Conservation (phyloP, 92 coral and sea anemone genomes). For the Virgularia gustaviana region DNA sequence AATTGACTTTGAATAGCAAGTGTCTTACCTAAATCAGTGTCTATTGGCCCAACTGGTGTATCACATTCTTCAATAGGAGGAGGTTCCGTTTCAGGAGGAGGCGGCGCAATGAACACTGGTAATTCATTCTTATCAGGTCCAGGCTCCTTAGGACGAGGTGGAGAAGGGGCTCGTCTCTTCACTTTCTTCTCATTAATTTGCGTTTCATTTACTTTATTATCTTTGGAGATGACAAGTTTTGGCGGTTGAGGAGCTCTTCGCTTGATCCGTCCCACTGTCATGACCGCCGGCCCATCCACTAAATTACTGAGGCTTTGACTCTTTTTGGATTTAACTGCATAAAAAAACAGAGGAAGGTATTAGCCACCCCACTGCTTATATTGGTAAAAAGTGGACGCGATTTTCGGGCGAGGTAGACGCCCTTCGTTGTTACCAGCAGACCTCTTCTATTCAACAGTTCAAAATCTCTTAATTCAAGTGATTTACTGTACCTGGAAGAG, state of each 20-base stretch:
- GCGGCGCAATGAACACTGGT: conserved; percentile 82
- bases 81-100: conserved; percentile 88
- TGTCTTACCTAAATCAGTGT: conserved; percentile 50
- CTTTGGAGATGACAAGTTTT: background rate
- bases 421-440: too few species aligned
- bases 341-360: too few species aligned
- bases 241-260: conserved; percentile 31
- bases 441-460: too few species aligned
- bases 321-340: too few species aligned
- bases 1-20: background rate
- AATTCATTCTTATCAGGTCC: conserved; percentile 41
- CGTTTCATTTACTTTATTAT: background rate
- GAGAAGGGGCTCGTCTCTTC: conserved; percentile 36
- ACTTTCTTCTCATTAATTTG: background rate
- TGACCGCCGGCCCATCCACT: background rate
- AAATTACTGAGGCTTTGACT: too few species aligned
- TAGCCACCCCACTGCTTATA: too few species aligned
- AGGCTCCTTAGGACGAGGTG: conserved; percentile 7
- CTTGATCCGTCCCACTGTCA: background rate
- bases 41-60: conserved; percentile 84
- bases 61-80: conserved; percentile 98
- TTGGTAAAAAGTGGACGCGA: too few species aligned
- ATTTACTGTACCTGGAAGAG: background rate
- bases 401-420: too few species aligned
- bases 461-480: background rate